phyloP scores from a whole-genome alignment of 2,888 invertebrate species.

The Busseola fusca region DNA sequence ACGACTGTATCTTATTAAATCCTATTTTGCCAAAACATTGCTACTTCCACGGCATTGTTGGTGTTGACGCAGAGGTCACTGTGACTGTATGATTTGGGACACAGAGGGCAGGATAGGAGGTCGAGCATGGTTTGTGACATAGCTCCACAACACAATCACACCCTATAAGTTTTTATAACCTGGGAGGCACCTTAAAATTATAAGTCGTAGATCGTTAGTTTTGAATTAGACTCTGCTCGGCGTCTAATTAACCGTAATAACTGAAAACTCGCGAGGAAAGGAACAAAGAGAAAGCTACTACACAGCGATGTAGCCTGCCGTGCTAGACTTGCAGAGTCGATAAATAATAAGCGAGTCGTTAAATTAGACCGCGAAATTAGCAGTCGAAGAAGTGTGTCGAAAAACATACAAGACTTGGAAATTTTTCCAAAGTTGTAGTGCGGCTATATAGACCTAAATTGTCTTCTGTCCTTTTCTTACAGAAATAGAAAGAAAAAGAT shows the following conservation, averaged over 20 bases:
- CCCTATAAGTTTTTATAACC: neutral
- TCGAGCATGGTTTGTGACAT: too few species aligned
- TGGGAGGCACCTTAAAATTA: neutral
- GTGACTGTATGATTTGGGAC: too few species aligned
- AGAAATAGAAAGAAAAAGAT: too few species aligned
- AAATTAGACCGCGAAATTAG: conserved; percentile 71
- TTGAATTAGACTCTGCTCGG: neutral
- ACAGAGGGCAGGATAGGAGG: too few species aligned
- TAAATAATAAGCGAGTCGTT: neutral
- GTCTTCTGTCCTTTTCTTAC: too few species aligned
- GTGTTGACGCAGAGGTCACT: too few species aligned
- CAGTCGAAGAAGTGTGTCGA: conserved; percentile 52
- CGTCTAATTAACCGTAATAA: conserved; percentile 24
- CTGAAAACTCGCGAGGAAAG: conserved; percentile 14
- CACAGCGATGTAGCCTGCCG: conserved; percentile 4
- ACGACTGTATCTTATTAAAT: too few species aligned
- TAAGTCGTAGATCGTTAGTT: neutral
- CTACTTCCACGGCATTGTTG: too few species aligned
- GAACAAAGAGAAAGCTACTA: conserved; percentile 60
- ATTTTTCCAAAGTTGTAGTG: neutral
- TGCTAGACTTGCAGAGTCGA: conserved; percentile 2
- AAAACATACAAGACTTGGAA: neutral
- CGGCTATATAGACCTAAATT: neutral
- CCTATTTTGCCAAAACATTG: too few species aligned
- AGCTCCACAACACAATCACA: too few species aligned